Conservation (phyloP, 2,888 invertebrate species). For the Orthonevra nobilis region DNA sequence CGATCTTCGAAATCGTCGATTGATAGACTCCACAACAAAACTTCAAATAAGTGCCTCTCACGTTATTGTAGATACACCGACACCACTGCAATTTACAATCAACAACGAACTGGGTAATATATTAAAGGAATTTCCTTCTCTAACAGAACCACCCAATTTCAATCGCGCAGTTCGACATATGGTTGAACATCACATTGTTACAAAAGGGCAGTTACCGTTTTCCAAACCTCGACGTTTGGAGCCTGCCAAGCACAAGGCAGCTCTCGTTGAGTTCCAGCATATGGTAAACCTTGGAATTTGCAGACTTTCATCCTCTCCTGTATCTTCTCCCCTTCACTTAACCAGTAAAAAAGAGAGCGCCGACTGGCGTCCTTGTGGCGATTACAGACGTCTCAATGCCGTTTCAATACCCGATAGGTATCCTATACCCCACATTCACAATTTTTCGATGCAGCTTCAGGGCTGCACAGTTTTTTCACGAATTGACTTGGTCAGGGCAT, state of each 20-base stretch:
- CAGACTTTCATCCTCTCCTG: constrained; percentile 20
- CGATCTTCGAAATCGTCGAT: constrained; percentile 12
- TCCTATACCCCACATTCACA: constrained; percentile 21
- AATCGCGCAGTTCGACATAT: constrained; percentile 19
- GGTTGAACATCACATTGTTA: constrained; percentile 41
- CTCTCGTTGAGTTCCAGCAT: constrained; percentile 39
- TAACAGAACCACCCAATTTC: constrained; percentile 11
- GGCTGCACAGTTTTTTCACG: constrained; percentile 22
- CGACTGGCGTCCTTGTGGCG: constrained; percentile 31
- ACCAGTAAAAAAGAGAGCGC: constrained; percentile 18
- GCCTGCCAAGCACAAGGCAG: constrained; percentile 23
- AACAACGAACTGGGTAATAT: constrained; percentile 3
- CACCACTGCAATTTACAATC: constrained; percentile 3
- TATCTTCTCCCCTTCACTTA: constrained; percentile 45
- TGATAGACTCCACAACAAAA: constrained; percentile 12
- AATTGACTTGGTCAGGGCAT: constrained; percentile 22
- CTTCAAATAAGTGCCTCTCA: constrained; percentile 14
- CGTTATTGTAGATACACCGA: constrained; percentile 13
- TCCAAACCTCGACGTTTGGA: constrained; percentile 38
- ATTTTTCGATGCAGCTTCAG: constrained; percentile 22
- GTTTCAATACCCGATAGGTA: constrained; percentile 20
- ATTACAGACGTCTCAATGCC: constrained; percentile 22
- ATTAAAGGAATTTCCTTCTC: constrained; percentile 8
- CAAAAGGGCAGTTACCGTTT: constrained; percentile 40
- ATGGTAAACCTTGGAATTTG: constrained; percentile 37